Conservation (phyloP, 2,888 invertebrate genomes). For the Parthenolecanium corni region DNA sequence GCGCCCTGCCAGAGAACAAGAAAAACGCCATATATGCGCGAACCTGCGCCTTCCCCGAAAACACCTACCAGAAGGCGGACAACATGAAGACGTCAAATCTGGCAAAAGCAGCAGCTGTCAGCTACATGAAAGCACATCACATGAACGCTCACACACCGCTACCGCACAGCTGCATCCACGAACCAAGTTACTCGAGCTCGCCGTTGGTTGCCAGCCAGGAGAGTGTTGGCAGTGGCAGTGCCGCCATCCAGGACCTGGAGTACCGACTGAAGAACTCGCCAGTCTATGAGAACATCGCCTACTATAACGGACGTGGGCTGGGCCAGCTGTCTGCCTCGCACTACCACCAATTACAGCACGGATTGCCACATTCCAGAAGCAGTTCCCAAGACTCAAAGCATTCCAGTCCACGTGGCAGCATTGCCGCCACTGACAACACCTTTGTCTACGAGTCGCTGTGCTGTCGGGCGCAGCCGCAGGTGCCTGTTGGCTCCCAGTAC, state of each 20-base stretch:
- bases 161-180: too few relatives aligned
- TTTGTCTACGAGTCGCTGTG: slow-evolving; percentile 47
- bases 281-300: slow-evolving; percentile 74
- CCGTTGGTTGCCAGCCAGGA: neutral
- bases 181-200: neutral
- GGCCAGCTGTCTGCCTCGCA: slow-evolving; percentile 48
- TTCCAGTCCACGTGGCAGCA: slow-evolving; percentile 41
- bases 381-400: slow-evolving; percentile 42
- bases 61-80: slow-evolving; percentile 6
- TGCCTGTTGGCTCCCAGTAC: slow-evolving; percentile 46
- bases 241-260: slow-evolving; percentile 3
- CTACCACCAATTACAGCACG: slow-evolving; percentile 47
- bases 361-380: slow-evolving; percentile 41
- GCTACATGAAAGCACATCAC: too few relatives aligned
- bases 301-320: slow-evolving; percentile 51
- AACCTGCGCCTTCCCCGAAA: slow-evolving; percentile 5
- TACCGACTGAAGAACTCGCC: slow-evolving; percentile 38
- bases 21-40: slow-evolving; percentile 1
- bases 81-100: neutral
- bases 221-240: neutral
- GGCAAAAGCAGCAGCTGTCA: neutral
- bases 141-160: too few relatives aligned
- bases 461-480: slow-evolving; percentile 71
- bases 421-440: slow-evolving; percentile 37
- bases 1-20: neutral